Base-by-base conservation (phyloP, 2,113 vertebrate species). In the Catharus minimus region DNA sequence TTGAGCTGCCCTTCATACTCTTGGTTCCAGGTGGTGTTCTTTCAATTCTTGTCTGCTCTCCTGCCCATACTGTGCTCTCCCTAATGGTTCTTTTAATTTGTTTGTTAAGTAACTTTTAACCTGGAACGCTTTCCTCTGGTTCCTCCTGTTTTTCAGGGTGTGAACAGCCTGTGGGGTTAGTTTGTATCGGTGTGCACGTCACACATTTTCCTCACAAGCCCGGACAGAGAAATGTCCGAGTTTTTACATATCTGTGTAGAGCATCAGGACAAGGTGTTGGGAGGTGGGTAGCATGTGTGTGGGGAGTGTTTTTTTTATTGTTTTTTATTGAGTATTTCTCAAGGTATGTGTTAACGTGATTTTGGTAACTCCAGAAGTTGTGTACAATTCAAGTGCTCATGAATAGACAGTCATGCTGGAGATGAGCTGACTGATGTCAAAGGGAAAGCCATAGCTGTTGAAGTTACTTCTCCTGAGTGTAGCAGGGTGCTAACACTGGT, bases 121-220 rank as follows among this genome's bases (percentile, higher is more conserved):
- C 32, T 68, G 46, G 6, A 72, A 22, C 11, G 3, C 32, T 50
- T 78, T 78, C 4, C 7, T 66, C 30, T 44, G 36, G 7, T 74
- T 77, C 44, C 28, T 76, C 47, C 74, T 52, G 46, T 84, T 86
- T 74, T 64, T 67, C 49, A 75, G 18, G 23, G 6, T 68, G 20
- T 57, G 53, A 38, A 23, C 8, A 60, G 39, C 11, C 38, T 49
- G 12, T 56, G 26, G 13, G 82, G 8, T 58, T 86, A 46, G 5
- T 68, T 77, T 3, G 0, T 53, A 17, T 30, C 10, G 46, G 2
- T 18, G 5, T 41, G 12, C 7, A 49, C 19, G n/a, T 66, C 1
- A 1, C 72, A 56, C 5, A 2, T 62, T 72, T 55, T 73, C 39
- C 47, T 82, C 28, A 53, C 15, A 58, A 65, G 27, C 15, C 10